Base-by-base conservation (phyloP, 2,113 vertebrate genomes). In the Lota lota region DNA sequence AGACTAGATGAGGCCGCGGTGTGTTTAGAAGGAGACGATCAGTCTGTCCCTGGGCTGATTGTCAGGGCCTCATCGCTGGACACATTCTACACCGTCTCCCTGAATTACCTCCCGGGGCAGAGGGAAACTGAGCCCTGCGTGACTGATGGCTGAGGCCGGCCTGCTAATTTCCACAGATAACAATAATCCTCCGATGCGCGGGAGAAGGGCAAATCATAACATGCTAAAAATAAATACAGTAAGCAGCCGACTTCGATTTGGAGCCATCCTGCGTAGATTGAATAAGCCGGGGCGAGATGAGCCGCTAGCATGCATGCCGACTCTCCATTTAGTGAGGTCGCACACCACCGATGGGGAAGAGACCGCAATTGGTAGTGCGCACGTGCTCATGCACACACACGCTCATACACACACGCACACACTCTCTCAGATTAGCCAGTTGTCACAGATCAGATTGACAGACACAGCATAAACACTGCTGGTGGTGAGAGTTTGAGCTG, bases 401-500 rank as follows among this genome's bases (percentile, higher is more conserved):
- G 2, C n/a, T 16, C 22, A 33, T 11, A 63, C 61, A 62, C 61
- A 62, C 60, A 61, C 56, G 5, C 53, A 53, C 61, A 50, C 70
- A 14, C 74, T 36, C 66, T 3, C 20, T 22, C 79, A 82, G 83
- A 84, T 86, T 83, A 86, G 78, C 78, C 71, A 67, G 79, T 80
- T 83, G 85, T 82, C 78, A 70, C 76, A 57, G 65, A 77, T 76
- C 79, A 75, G 77, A 83, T 54, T 67, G 82, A 79, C 72, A 17
- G 47, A 77, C 70, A 72, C 40, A 77, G 64, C 81, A 82, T 66
- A 78, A 81, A 82, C 84, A 72, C 60, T 68, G 74, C 85, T 58
- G 10, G 36, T 54, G 70, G 80, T 64, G 21, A 79, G 72, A 76
- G 70, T 68, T 62, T 77, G 73, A 84, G 78, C 68, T 71, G 77